A percentile compares a stretch with the other conserved stretches of the same genome.
phyloP scores from a whole-genome alignment of 2,888 invertebrate species.

The Tortrix viridana region DNA sequence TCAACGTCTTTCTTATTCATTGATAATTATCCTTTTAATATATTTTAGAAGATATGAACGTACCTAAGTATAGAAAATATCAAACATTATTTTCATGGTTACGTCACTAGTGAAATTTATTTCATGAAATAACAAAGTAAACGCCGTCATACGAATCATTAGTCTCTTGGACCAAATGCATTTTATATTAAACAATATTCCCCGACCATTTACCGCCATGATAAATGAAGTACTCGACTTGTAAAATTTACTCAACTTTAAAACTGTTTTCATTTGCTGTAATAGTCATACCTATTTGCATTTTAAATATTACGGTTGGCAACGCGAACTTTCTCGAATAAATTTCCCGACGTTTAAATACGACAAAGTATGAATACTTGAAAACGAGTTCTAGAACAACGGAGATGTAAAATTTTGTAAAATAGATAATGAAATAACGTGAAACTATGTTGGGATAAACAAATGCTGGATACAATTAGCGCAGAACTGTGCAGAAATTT shows the following conservation, averaged over 20 bases:
- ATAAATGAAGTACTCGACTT: not conserved
- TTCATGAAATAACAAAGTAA: too few species aligned
- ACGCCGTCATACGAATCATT: too few species aligned
- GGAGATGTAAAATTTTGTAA: not conserved
- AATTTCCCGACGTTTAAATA: slow-evolving; percentile 17
- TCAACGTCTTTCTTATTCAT: too few species aligned
- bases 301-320: slow-evolving; percentile 26
- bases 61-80: too few species aligned
- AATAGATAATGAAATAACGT: not conserved
- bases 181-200: not conserved
- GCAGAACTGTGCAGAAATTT: too few species aligned
- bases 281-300: slow-evolving; percentile 27
- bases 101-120: too few species aligned
- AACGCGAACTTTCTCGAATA: slow-evolving; percentile 28
- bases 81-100: too few species aligned
- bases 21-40: too few species aligned
- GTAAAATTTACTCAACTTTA: slow-evolving; percentile 1
- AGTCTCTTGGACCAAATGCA: too few species aligned
- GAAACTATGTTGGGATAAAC: not conserved
- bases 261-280: slow-evolving; percentile 15
- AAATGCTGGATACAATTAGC: not conserved
- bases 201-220: not conserved
- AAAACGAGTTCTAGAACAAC: slow-evolving; percentile 27
- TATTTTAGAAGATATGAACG: too few species aligned
- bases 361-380: slow-evolving; percentile 30